Base-by-base conservation (phyloP, 2,888 invertebrate genomes). In the Pteria penguin region DNA sequence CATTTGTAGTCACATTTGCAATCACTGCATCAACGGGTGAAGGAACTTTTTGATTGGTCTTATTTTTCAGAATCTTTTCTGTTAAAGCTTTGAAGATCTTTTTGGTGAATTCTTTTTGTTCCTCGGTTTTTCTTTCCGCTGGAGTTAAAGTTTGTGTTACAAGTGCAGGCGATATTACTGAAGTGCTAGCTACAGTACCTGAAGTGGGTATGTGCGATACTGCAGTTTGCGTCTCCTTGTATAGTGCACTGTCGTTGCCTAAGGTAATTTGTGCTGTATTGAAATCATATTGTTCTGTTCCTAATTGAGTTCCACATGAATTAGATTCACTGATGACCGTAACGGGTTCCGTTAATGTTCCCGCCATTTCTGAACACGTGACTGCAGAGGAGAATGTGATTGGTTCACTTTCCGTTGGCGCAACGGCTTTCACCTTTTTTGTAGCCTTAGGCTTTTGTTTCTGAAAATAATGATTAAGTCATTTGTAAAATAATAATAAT, bases 41-140 rank as follows among this genome's bases (percentile, higher is more conserved):
- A 22, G 31, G 26, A 4, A 62, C 31, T 54, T 80, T 75, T 65
- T 77, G 72, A 52, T 58, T 69, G 57, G 72, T 73, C 60, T 61
- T 66, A 4, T 82, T 76, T 71, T 82, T 85, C 33, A 81, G 66
- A 27, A 85, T 78, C 76, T 86, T 87, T 70, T 86, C 87, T n/a
- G 82, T 83, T 62, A 87, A 66, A 36, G 86, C 86, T 75, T 86
- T 84, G 66, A 84, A 82, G 32, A 87, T 81, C 61, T 81, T 84
- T 75, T 84, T 85, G 2, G 87, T 82, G 8, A 83, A 58, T 57
- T 84, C 85, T 52, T 81, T 81, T 22, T 65, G 65, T 1, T 65
- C 65, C 27, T 65, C 65, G 2, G 60, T 60, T 29, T 60, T 24
- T 60, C 27, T 60, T 29, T 18, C 4, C 26, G 4, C 18, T 27